Conservation (phyloP, 2,113 vertebrate species). For the Rhinolophus ferrumequinum region DNA sequence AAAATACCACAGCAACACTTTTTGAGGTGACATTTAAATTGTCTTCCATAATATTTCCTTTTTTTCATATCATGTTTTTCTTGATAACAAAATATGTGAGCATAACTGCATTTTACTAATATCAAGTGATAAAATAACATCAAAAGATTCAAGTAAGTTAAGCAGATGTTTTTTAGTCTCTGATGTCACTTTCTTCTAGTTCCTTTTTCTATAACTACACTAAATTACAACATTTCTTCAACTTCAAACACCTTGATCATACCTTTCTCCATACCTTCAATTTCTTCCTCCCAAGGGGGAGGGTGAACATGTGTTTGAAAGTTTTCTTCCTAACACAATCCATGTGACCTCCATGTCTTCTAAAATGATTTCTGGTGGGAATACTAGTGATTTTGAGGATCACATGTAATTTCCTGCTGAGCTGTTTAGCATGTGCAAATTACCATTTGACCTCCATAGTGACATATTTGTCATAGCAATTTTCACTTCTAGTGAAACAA, state of each 20-base stretch:
- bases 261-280: conserved; percentile 53
- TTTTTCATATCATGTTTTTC: conserved; percentile 28
- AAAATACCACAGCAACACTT: background rate
- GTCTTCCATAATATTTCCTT: background rate
- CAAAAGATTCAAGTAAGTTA: conserved; percentile 18
- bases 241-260: conserved; percentile 72
- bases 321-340: conserved; percentile 75
- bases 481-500: conserved; percentile 81
- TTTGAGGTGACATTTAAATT: background rate
- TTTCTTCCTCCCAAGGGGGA: conserved; percentile 63
- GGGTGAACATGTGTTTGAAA: conserved; percentile 69
- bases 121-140: background rate
- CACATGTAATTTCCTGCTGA: conserved; percentile 82
- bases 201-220: conserved; percentile 44
- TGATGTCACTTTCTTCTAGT: conserved; percentile 47
- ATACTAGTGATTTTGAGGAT: conserved; percentile 80
- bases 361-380: conserved; percentile 78
- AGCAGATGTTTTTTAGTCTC: conserved; percentile 9
- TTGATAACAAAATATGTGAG: background rate
- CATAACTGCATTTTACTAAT: background rate
- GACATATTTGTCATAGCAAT: conserved; percentile 73
- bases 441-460: conserved; percentile 65
- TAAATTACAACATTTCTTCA: conserved; percentile 62
- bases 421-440: conserved; percentile 79
- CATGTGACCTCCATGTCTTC: conserved; percentile 80